Conservation (phyloP, 2,888 invertebrate genomes). For the Aromia moschata region DNA sequence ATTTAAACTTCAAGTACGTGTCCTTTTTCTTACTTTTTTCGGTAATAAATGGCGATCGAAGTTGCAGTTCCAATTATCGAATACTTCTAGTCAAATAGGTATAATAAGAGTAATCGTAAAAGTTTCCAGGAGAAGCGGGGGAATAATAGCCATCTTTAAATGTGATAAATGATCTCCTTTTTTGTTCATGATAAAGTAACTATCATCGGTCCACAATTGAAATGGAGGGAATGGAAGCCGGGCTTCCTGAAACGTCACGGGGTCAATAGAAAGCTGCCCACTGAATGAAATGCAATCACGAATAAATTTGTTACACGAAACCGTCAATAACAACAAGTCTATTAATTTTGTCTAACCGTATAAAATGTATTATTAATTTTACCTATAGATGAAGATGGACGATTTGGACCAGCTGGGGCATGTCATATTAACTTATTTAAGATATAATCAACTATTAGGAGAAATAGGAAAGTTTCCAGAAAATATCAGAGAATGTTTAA, state of each 20-base stretch:
- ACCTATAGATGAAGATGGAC: too few species aligned
- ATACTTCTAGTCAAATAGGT: conserved; percentile 11
- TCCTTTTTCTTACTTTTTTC: neutral
- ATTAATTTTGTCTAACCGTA: conserved; percentile 14
- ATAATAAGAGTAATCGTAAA: conserved; percentile 13
- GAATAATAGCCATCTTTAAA: conserved; percentile 15
- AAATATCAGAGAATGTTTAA: too few species aligned
- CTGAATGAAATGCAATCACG: conserved; percentile 1
- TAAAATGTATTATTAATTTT: too few species aligned
- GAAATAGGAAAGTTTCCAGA: too few species aligned
- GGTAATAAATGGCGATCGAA: neutral
- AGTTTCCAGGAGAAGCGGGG: conserved; percentile 13
- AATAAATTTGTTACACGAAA: conserved; percentile 6
- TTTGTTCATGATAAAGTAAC: conserved; percentile 20
- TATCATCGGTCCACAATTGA: conserved; percentile 24
- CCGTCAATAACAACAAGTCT: conserved; percentile 8
- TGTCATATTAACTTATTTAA: too few species aligned
- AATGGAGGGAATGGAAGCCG: conserved; percentile 3
- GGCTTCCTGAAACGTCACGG: conserved; percentile 4
- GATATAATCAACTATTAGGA: too few species aligned
- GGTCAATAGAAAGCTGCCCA: conserved; percentile 1
- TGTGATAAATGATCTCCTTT: conserved; percentile 21
- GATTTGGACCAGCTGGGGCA: too few species aligned
- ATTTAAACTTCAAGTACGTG: neutral
- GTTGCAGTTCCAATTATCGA: conserved; percentile 2